These are phyloP conservation scores for Polyommatus icarus DNA, from an alignment of 2,888 invertebrate genomes.

Conservation along the genomic window DNA sequence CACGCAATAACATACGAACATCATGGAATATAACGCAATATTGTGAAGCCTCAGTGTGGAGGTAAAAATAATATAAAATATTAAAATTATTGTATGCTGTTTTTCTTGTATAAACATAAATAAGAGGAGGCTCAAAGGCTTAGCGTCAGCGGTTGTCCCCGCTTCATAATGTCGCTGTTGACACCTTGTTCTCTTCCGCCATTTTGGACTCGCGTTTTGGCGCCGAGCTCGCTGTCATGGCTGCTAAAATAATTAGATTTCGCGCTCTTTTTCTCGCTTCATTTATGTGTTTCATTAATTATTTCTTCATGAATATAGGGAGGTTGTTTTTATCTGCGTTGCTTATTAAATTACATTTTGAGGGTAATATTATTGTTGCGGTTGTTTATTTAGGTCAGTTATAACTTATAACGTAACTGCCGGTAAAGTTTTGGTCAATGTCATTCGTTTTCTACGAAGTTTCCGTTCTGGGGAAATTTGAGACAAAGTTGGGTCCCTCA, in stretches of 20 bases:
- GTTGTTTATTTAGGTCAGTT: neutral
- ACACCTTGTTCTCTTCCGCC: slow-evolving; percentile 49
- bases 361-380: neutral
- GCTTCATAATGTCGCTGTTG: slow-evolving; percentile 69
- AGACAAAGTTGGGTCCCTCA: neutral
- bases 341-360: slow-evolving; percentile 9
- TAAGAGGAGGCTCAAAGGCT: slow-evolving; percentile 62
- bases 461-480: neutral
- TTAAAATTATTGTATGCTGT: slow-evolving; percentile 55
- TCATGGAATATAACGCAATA: slow-evolving; percentile 6
- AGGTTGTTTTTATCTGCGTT: slow-evolving; percentile 37
- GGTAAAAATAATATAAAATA: slow-evolving; percentile 25
- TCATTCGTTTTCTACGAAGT: neutral
- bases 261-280: slow-evolving; percentile 66
- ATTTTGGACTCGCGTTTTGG: slow-evolving; percentile 66
- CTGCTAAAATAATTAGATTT: slow-evolving; percentile 77
- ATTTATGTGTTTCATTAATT: slow-evolving; percentile 77
- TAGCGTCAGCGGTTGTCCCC: slow-evolving; percentile 66
- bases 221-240: slow-evolving; percentile 72
- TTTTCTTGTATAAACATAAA: slow-evolving; percentile 58
- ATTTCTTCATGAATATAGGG: slow-evolving; percentile 62
- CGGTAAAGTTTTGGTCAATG: neutral
- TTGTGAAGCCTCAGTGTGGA: slow-evolving; percentile 13
- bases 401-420: neutral
- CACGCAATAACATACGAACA: slow-evolving; percentile 19